These are phyloP conservation scores for Ceratoteleas bidentatus DNA, from an alignment of 1,140 invertebrate species.

Conservation along the genomic window DNA sequence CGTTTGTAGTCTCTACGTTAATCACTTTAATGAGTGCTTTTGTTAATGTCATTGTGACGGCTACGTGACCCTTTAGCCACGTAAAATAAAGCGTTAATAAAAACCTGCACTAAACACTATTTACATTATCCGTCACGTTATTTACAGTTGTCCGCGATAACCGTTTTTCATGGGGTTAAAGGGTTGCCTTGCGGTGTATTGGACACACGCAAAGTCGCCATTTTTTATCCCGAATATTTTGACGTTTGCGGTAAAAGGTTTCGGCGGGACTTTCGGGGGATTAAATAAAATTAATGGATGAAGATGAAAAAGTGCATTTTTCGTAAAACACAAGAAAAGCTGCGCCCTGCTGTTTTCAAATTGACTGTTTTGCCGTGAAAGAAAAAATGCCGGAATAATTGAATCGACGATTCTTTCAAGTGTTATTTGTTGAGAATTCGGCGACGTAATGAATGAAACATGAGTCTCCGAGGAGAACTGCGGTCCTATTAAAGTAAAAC, in stretches of 20 bases:
- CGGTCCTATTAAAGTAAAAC: constrained; percentile 41
- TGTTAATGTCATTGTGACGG: constrained; percentile 73
- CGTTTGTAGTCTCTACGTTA: constrained; percentile 73
- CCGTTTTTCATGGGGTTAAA: constrained; percentile 8
- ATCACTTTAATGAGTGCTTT: constrained; percentile 80
- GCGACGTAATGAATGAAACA: constrained; percentile 43
- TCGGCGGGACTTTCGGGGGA: neutral
- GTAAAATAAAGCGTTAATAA: constrained; percentile 60
- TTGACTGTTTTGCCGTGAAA: too few species aligned
- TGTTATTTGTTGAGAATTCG: constrained; percentile 26
- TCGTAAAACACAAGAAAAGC: too few species aligned
- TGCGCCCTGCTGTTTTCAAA: neutral
- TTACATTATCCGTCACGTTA: constrained; percentile 44
- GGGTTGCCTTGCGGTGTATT: neutral
- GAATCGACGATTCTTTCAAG: neutral
- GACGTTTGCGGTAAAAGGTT: too few species aligned
- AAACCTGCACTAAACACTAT: constrained; percentile 51
- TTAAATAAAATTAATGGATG: neutral
- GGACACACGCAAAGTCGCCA: neutral
- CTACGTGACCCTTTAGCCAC: constrained; percentile 55
- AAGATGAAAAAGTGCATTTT: too few species aligned
- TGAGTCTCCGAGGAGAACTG: constrained; percentile 12
- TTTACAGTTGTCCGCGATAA: constrained; percentile 26
- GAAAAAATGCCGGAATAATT: too few species aligned
- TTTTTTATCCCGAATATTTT: neutral